Base-by-base conservation (phyloP, 2,113 vertebrate genomes). In the Ivindomyrus marchei region DNA sequence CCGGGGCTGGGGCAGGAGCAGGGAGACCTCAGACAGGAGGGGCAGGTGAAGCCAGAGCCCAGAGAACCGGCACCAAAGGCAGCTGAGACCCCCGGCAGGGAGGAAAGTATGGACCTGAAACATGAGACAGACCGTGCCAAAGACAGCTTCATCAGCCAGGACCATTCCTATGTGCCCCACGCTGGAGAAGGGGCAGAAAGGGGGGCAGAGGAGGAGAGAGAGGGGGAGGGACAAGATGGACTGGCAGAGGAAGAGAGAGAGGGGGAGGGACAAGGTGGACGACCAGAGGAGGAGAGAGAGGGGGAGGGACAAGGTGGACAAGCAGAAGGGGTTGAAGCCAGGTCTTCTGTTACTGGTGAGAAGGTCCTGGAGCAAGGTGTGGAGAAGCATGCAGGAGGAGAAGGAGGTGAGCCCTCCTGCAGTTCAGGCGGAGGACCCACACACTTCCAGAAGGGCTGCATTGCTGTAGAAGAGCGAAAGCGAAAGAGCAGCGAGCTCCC, bases 1-100 rank as follows among this genome's bases (percentile, higher is more conserved):
- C n/a, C 15, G 17, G 13, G 31, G 31, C 77, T 24, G 86, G 62
- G 45, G 42, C 36, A 66, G 52, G 7, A 70, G 9, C 27, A 4
- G 58, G 11, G 46, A 8, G 27, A 45, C 2, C 15, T 46, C 19
- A 39, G 8, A 0, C 88, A 47, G 21, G 36, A 87, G 24, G 91
- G 89, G 4, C 88, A 31, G 88, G 46, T 74, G 31, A 62, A 88
- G 70, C 10, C 19, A 21, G 15, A 84, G 19, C 13, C 17, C 3
- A 17, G 11, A 9, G 36, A 85, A 24, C 15, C 4, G 3, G 83
- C 74, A 31, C 21, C 21, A 88, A 27, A 47, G 91, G 11, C 19
- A 52, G 50, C 27, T 13, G 31, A 92, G 89, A 0, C 91, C 91
- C n/a, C 45, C 45, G 91, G n/a, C 21, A 45, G 49, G 77, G 70